Percentiles rank a stretch among this genome's conserved stretches.
Conservation (phyloP, 1,140 invertebrate genomes). For the Drosophila persimilis region DNA sequence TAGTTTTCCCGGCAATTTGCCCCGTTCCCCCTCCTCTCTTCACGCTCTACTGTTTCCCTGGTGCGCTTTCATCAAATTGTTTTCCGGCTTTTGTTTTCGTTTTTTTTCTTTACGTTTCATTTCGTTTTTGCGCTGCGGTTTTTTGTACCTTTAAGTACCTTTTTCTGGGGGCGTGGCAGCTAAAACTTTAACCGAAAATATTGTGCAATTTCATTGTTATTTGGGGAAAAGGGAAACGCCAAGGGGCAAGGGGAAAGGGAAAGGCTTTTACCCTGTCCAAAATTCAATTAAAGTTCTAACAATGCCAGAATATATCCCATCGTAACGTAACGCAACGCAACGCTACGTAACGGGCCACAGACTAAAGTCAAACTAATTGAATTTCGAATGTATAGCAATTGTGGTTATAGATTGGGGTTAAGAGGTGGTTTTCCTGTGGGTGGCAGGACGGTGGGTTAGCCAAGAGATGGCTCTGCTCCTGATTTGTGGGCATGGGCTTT, state of each 20-base stretch:
- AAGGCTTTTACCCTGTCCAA: not conserved
- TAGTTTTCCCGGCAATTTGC: conserved; percentile 15
- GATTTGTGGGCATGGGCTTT: not conserved
- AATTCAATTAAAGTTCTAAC: conserved; percentile 57
- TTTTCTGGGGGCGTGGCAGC: conserved; percentile 33
- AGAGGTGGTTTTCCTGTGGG: conserved; percentile 3
- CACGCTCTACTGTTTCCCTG: not conserved
- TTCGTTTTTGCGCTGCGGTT: conserved; percentile 21
- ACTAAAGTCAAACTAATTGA: conserved; percentile 67
- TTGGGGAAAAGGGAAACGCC: too few species aligned
- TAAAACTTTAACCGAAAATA: conserved; percentile 40
- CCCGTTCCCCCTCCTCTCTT: conserved; percentile 4
- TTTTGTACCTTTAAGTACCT: conserved; percentile 32
- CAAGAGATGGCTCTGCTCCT: too few species aligned
- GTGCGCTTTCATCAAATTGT: conserved; percentile 70
- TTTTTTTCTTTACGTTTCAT: conserved; percentile 34
- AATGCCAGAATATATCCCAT: conserved; percentile 21
- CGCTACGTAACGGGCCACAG: conserved; percentile 1
- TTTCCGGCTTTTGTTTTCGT: conserved; percentile 77
- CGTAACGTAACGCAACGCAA: not conserved
- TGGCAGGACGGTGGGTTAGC: too few species aligned
- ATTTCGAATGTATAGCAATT: conserved; percentile 43
- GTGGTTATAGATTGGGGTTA: conserved; percentile 8
- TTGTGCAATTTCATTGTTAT: conserved; percentile 32
- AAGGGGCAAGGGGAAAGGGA: not conserved